Percentiles rank a stretch among this genome's conserved stretches.
Conservation (phyloP, 1,140 invertebrate species). For the Ridgeia piscesae region DNA sequence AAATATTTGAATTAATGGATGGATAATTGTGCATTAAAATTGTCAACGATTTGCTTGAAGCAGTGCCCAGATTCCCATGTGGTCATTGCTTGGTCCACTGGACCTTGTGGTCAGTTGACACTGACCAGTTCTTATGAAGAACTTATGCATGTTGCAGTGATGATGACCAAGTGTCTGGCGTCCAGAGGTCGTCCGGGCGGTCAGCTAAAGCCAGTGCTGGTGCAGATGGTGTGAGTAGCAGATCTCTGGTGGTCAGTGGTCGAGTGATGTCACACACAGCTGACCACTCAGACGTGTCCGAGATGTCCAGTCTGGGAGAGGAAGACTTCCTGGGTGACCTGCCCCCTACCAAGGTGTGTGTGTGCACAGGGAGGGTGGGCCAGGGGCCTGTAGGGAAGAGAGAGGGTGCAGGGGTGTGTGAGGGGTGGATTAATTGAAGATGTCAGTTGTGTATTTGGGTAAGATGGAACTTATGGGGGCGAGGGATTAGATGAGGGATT, state of each 20-base stretch:
- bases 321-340: not conserved
- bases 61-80: too few relatives aligned
- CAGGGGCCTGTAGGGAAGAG: too few relatives aligned
- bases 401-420: not conserved
- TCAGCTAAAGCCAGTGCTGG: not conserved
- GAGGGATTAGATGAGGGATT: not conserved
- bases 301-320: not conserved
- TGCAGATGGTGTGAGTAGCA: not conserved
- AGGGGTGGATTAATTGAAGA: not conserved
- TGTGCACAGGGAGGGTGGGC: not conserved
- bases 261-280: not conserved
- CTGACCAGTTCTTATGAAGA: too few relatives aligned
- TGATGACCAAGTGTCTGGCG: not conserved
- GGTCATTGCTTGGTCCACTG: not conserved
- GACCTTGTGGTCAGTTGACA: not conserved
- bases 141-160: not conserved
- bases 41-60: too few relatives aligned
- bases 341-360: not conserved
- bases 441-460: not conserved
- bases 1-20: too few relatives aligned
- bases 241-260: slow-evolving; percentile 8
- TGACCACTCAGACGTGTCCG: not conserved
- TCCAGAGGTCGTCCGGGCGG: not conserved
- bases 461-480: not conserved
- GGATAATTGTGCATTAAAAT: too few relatives aligned